Evolutionary conservation across 2,888 invertebrate species (phyloP).

Genomic region (Scaptomyza polygonia): DNA sequence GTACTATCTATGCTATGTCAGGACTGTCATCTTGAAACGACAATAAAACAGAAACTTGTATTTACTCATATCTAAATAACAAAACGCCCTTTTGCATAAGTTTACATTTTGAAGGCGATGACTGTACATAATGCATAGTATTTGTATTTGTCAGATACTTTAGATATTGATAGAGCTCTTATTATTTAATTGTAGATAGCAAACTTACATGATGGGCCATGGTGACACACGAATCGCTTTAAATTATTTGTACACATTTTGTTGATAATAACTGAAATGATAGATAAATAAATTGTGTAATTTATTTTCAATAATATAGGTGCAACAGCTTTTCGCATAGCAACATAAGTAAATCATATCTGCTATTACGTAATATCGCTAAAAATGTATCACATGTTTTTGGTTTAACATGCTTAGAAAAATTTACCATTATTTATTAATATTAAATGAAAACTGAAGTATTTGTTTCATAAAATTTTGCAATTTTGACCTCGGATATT

Average conservation of each 20-base stretch:
- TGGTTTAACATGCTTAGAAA: background rate
- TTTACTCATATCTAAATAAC: background rate
- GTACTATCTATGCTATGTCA: slow-evolving; percentile 22
- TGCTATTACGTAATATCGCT: background rate
- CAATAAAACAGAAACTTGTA: background rate
- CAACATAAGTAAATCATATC: slow-evolving; percentile 8
- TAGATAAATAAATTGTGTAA: slow-evolving; percentile 33
- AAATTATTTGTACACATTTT: slow-evolving; percentile 29
- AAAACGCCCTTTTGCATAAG: too few species aligned
- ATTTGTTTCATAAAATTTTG: background rate
- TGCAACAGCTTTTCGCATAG: slow-evolving; percentile 7
- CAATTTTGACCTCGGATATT: background rate
- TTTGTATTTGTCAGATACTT: slow-evolving; percentile 19
- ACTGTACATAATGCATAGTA: slow-evolving; percentile 33
- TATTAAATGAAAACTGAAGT: background rate
- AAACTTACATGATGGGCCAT: slow-evolving; percentile 34
- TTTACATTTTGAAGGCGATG: slow-evolving; percentile 4
- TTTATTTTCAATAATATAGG: slow-evolving; percentile 3
- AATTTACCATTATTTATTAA: background rate
- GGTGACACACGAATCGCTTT: slow-evolving; percentile 33
- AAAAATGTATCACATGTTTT: background rate
- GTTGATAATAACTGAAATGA: slow-evolving; percentile 40
- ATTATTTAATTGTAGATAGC: slow-evolving; percentile 31
- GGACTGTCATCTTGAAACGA: slow-evolving; percentile 1
- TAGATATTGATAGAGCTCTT: slow-evolving; percentile 26